A percentile compares a stretch with the other conserved stretches of the same genome.
Evolutionary conservation across 1,140 invertebrate species (phyloP).

Genomic region (Solen grandis): DNA sequence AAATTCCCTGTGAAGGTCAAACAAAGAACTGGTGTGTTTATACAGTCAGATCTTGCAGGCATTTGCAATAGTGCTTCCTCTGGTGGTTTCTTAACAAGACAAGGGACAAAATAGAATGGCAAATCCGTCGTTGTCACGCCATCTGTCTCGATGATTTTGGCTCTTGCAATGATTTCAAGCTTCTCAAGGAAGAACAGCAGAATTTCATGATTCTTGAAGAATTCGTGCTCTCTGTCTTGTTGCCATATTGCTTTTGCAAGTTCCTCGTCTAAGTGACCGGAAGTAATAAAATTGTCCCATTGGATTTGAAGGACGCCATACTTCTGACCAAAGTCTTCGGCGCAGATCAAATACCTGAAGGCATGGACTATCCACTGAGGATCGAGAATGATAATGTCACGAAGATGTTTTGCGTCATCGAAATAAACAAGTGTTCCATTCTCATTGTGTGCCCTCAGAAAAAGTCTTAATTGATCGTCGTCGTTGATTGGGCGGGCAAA

Average conservation of each 20-base stretch:
- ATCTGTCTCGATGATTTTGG: neutral
- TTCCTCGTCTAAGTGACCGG: neutral
- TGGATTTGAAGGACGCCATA: constrained; percentile 2
- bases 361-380: constrained; percentile 46
- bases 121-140: neutral
- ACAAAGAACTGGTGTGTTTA: constrained; percentile 26
- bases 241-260: constrained; percentile 29
- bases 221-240: neutral
- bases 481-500: constrained; percentile 25
- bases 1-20: constrained; percentile 15
- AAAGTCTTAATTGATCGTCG: constrained; percentile 20
- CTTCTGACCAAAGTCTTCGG: constrained; percentile 21
- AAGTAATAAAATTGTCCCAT: constrained; percentile 25
- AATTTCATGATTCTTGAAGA: constrained; percentile 18
- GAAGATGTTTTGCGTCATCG: constrained; percentile 4
- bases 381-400: constrained; percentile 24
- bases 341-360: constrained; percentile 17
- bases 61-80: neutral
- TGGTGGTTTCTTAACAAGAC: constrained; percentile 21
- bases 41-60: neutral
- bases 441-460: constrained; percentile 25
- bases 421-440: constrained; percentile 19
- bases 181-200: constrained; percentile 33
- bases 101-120: constrained; percentile 36
- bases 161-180: constrained; percentile 34